Evolutionary conservation across 2,797 vertebrate genomes (phyloP).

Genomic region (Phalloptychus januarius): DNA sequence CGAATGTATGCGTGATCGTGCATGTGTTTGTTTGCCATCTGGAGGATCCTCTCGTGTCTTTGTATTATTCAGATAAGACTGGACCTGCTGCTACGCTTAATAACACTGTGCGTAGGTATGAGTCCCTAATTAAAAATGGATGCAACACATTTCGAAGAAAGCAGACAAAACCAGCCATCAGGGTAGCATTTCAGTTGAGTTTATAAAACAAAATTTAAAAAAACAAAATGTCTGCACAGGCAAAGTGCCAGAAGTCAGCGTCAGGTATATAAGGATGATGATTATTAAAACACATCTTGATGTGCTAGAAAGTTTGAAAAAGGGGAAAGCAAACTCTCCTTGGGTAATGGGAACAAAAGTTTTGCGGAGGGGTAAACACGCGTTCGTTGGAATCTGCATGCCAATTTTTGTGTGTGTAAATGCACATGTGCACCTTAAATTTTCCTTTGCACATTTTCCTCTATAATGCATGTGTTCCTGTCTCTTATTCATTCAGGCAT

Average conservation of each 20-base stretch:
- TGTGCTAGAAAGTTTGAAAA: slow-evolving; percentile 62
- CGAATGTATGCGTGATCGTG: slow-evolving; percentile 25
- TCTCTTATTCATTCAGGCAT: slow-evolving; percentile 40
- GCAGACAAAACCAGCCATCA: slow-evolving; percentile 50
- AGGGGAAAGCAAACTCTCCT: slow-evolving; percentile 58
- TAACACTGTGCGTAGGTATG: slow-evolving; percentile 70
- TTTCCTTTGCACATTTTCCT: not conserved
- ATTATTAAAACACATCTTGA: slow-evolving; percentile 61
- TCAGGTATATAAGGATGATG: slow-evolving; percentile 37
- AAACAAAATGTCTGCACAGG: not conserved
- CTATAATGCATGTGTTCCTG: slow-evolving; percentile 3
- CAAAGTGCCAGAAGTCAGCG: slow-evolving; percentile 56
- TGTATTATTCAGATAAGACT: slow-evolving; percentile 75
- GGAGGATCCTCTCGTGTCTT: slow-evolving; percentile 66
- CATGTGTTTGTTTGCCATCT: slow-evolving; percentile 63
- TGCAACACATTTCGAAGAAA: slow-evolving; percentile 61
- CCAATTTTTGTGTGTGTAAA: slow-evolving; percentile 10
- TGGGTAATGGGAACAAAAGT: slow-evolving; percentile 49
- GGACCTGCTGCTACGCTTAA: slow-evolving; percentile 73
- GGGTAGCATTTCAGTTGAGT: slow-evolving; percentile 36
- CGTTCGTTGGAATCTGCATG: slow-evolving; percentile 34
- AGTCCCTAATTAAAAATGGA: slow-evolving; percentile 67
- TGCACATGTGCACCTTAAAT: not conserved
- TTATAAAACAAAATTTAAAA: not conserved
- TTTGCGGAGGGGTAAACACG: slow-evolving; percentile 16